These are phyloP conservation scores for Amblyopsis hoosieri DNA, from an alignment of 2,797 vertebrate species.

Conservation along the genomic window DNA sequence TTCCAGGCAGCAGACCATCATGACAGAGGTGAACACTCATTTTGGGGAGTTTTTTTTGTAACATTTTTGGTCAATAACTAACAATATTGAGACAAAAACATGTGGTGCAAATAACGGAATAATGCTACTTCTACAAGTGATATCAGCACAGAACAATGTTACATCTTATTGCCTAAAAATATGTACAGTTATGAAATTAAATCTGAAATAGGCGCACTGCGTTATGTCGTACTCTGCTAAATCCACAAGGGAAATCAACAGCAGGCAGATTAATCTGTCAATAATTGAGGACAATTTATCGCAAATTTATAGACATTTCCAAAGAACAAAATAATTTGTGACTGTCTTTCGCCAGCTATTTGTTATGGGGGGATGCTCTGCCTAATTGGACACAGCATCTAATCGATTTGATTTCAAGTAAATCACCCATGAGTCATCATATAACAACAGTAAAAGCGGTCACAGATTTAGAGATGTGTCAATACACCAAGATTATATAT, in stretches of 20 bases:
- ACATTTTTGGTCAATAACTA: no score
- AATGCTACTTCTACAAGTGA: no score
- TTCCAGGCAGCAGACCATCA: slow-evolving; percentile 61
- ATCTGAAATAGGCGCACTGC: slow-evolving; percentile 29
- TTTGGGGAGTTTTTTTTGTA: background rate
- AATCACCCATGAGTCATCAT: slow-evolving; percentile 62
- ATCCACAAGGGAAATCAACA: slow-evolving; percentile 65
- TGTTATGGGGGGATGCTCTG: slow-evolving; percentile 46
- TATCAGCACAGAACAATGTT: no score
- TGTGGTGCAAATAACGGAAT: no score
- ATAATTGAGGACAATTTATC: slow-evolving; percentile 67
- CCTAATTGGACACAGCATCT: slow-evolving; percentile 65
- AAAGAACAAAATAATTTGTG: slow-evolving; percentile 61
- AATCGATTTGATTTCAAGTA: slow-evolving; percentile 65
- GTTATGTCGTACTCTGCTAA: slow-evolving; percentile 30
- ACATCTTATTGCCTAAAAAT: slow-evolving; percentile 13
- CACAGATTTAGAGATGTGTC: slow-evolving; percentile 62
- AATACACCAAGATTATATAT: slow-evolving; percentile 67
- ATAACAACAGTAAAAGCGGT: slow-evolving; percentile 52
- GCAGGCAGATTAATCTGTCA: slow-evolving; percentile 60
- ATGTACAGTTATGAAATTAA: slow-evolving; percentile 35
- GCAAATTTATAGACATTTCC: slow-evolving; percentile 48
- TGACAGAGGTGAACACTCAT: slow-evolving; percentile 33
- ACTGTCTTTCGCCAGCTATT: slow-evolving; percentile 48
- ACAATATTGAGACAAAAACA: no score